phyloP scores from a whole-genome alignment of 2,888 invertebrate genomes.

The Ryuthela nishihirai region DNA sequence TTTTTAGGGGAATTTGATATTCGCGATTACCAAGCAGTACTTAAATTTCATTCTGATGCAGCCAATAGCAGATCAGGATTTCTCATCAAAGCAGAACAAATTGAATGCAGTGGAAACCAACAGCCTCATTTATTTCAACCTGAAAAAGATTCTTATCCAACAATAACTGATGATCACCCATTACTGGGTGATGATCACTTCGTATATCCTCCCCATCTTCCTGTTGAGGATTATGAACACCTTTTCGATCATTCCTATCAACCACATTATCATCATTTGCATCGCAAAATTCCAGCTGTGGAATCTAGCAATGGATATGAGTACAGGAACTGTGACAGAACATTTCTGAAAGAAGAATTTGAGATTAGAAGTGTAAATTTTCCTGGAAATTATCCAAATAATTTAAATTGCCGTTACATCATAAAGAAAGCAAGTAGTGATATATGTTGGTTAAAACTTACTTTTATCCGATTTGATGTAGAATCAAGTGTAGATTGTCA shows the following conservation, averaged over 20 bases:
- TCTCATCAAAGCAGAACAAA: slow-evolving; percentile 41
- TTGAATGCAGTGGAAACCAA: slow-evolving; percentile 31
- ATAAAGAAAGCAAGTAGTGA: slow-evolving; percentile 32
- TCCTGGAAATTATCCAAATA: slow-evolving; percentile 35
- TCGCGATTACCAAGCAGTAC: slow-evolving; percentile 38
- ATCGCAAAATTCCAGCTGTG: too few species aligned
- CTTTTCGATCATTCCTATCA: slow-evolving; percentile 7
- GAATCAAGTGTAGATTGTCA: slow-evolving; percentile 43
- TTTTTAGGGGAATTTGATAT: slow-evolving; percentile 41
- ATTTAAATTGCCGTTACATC: slow-evolving; percentile 40
- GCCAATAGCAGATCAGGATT: slow-evolving; percentile 42
- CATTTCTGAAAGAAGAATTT: slow-evolving; percentile 29
- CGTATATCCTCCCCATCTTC: not conserved
- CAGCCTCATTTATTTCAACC: not conserved
- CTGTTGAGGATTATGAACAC: not conserved
- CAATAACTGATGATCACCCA: not conserved
- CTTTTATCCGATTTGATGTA: slow-evolving; percentile 43
- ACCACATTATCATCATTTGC: not conserved
- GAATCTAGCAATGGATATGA: too few species aligned
- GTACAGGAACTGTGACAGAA: slow-evolving; percentile 39
- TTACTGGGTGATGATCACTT: not conserved
- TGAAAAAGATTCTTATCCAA: not conserved
- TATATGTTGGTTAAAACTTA: slow-evolving; percentile 43
- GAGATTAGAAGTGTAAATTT: slow-evolving; percentile 40
- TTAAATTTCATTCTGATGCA: slow-evolving; percentile 42